Conservation (phyloP, 2,888 invertebrate species). For the Lithophane socia region DNA sequence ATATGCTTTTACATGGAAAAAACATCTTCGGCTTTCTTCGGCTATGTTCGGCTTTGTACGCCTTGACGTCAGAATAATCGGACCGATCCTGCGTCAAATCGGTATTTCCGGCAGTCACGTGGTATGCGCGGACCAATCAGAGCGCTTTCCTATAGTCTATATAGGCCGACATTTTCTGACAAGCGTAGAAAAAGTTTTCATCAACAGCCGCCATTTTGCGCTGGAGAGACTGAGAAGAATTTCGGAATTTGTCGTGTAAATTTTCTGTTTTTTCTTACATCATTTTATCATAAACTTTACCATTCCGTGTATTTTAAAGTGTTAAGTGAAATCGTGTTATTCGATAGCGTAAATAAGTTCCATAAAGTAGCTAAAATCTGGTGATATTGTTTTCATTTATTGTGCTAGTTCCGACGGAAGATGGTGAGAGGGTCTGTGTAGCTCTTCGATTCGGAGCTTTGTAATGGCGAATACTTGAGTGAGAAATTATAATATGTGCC, state of each 20-base stretch:
- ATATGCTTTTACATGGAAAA: constrained; percentile 70
- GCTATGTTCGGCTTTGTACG: constrained; percentile 80
- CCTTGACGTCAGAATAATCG: constrained; percentile 87
- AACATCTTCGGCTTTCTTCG: constrained; percentile 79
- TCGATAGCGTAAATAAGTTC: constrained; percentile 87
- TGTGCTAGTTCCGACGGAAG: constrained; percentile 93
- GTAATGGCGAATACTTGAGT: constrained; percentile 95
- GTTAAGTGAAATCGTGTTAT: constrained; percentile 89
- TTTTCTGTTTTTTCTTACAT: constrained; percentile 91
- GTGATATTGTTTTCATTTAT: constrained; percentile 93
- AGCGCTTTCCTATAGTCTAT: constrained; percentile 78
- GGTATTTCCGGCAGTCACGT: constrained; percentile 89
- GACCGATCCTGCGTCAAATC: constrained; percentile 87
- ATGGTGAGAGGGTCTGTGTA: constrained; percentile 94
- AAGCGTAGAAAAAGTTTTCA: constrained; percentile 98
- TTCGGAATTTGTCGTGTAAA: constrained; percentile 93
- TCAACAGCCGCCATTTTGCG: constrained; percentile 99
- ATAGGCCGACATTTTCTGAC: constrained; percentile 94
- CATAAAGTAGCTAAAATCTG: constrained; percentile 89
- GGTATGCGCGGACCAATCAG: constrained; percentile 86
- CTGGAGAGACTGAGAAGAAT: constrained; percentile 94
- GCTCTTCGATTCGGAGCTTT: constrained; percentile 93
- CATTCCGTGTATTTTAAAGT: constrained; percentile 91
- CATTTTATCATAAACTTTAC: constrained; percentile 90
- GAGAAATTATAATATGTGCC: constrained; percentile 93